Base-by-base conservation (phyloP, 1,140 invertebrate species). In the Agraylea sexmaculata region DNA sequence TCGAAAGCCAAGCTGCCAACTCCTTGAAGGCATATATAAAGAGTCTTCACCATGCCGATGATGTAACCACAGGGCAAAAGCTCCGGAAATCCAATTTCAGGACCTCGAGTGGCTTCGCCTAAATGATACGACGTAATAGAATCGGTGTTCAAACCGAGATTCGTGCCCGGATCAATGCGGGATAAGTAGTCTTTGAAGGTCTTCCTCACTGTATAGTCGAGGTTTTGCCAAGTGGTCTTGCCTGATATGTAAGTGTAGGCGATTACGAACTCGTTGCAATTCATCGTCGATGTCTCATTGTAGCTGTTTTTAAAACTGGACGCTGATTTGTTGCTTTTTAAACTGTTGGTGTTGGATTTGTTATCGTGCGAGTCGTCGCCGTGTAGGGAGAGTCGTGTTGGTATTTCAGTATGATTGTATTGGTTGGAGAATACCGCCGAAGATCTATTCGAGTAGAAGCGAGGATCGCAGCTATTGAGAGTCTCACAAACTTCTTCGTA, bases 171-270 rank as follows among this genome's bases (percentile, higher is more conserved):
- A 66, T 99, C 94, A 44, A 98, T 80, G 51, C 87, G 77, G 5
- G 85, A 77, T 18, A 97, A 72, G 59, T 96, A 96, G 53, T 97
- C 90, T 64, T 95, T 95, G 55, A 98, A 94, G 42, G 87, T 80
- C 57, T 87, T 79, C 53, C 87, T 72, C 32, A 97, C 81, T 42
- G 86, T 80, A 48, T 83, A 83, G 58, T 98, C 93, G 44, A 98
- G 66, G 50, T 88, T 81, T 55, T 89, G 86, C 94, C 94, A 98
- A 21, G 83, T 89, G 0, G 88, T 93, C 60, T 93, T 92, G 21
- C 85, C 83, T 50, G 85, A 87, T 31, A 96, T 85, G 52, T 80
- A 83, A 3, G 93, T 79, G 46, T 75, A 83, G 4, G 91, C 91
- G 55, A 98, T 89, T 3, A 83, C 68, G 40, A 74, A 75, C 57